Percentiles rank a stretch among this genome's conserved stretches.
Evolutionary conservation across 64 coral and sea anemone species (phyloP).

Genomic region (Montipora sp.): DNA sequence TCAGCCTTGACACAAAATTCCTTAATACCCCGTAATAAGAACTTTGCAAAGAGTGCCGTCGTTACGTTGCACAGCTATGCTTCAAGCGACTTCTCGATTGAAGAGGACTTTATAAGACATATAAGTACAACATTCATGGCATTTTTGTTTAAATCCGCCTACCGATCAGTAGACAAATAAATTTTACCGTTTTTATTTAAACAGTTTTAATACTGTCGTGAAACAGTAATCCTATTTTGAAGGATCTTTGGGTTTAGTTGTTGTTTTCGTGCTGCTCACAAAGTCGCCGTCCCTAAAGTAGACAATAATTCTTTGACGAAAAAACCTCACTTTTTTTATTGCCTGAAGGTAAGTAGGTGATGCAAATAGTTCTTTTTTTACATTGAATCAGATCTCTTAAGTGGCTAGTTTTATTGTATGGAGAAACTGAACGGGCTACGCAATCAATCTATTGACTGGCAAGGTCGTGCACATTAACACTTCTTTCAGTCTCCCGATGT

Average conservation of each 20-base stretch:
- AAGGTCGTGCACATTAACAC: no score
- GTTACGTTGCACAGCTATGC: not conserved
- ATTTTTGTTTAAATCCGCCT: not conserved
- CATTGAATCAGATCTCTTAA: no score
- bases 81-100: no score
- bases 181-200: not conserved
- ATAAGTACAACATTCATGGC: not conserved
- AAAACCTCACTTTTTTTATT: not conserved
- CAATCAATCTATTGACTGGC: no score
- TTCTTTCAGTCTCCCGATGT: no score
- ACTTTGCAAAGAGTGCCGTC: not conserved
- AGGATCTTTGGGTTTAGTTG: not conserved
- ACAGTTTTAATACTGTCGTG: not conserved
- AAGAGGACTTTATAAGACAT: no score
- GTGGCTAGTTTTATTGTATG: no score
- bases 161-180: not conserved
- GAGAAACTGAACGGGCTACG: no score
- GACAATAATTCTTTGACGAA: not conserved
- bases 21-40: no score
- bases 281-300: not conserved
- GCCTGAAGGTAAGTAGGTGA: no score
- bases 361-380: no score
- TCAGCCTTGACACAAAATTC: no score
- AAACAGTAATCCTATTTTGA: not conserved
- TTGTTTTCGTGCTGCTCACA: not conserved